Conservation (phyloP, 2,888 invertebrate genomes). For the Andrena hattorfiana region DNA sequence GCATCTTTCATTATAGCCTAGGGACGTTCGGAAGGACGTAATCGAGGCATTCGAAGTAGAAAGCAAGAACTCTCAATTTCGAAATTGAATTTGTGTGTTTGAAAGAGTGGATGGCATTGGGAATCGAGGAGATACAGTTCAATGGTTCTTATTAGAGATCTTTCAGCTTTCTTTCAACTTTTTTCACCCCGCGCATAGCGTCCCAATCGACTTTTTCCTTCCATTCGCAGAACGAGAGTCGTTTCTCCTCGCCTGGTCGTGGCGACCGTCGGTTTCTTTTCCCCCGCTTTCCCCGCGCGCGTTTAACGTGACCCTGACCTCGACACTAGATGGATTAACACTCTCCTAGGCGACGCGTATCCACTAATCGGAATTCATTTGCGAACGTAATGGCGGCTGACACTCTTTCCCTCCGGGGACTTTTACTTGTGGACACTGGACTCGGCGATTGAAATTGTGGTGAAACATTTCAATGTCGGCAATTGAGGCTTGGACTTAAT, state of each 20-base stretch:
- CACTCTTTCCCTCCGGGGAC: background rate
- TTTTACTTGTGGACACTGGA: background rate
- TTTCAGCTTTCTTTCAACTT: conserved; percentile 26
- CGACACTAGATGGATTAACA: conserved; percentile 3
- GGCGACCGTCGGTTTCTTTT: conserved; percentile 52
- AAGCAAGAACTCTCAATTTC: background rate
- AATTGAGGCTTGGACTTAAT: too few species aligned
- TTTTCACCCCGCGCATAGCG: conserved; percentile 21
- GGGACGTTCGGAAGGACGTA: too few species aligned
- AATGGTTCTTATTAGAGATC: background rate
- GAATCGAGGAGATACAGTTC: background rate
- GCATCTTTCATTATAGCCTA: too few species aligned
- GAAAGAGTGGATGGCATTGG: background rate
- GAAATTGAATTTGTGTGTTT: background rate
- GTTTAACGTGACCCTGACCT: conserved; percentile 16
- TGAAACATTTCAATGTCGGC: too few species aligned
- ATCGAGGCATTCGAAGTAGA: background rate
- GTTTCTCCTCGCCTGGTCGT: conserved; percentile 52
- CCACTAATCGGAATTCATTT: background rate
- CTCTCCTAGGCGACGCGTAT: background rate
- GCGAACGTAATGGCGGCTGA: background rate
- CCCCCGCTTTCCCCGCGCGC: conserved; percentile 48
- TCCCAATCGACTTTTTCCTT: conserved; percentile 37
- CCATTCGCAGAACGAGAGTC: conserved; percentile 22
- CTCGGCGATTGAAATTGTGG: background rate